Base-by-base conservation (phyloP, 2,888 invertebrate species). In the Rugalucina vietnamica region DNA sequence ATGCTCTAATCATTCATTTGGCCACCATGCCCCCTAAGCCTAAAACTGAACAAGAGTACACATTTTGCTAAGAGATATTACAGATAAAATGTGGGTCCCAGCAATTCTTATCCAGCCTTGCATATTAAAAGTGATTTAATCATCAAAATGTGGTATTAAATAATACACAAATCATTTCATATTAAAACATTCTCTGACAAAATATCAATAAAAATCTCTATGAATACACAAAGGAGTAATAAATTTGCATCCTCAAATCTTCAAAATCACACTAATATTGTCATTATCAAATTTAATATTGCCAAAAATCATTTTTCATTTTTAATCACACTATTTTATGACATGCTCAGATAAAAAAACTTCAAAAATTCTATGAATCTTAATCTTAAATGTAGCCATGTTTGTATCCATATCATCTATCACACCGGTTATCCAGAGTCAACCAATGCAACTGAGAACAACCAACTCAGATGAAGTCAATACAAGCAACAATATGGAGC, bases 281-380 rank as follows among this genome's bases (percentile, higher is more conserved):
- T 65, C 65, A 65, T 65, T 65, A 65, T 65, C 65, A 65, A 65
- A 24, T 65, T 29, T 29, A 73, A 70, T 77, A 71, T 54, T 32
- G 29, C 37, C 32, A 50, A 72, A 65, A 79, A 73, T 78, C 84
- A 78, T 81, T 84, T 79, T 81, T 81, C 72, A 76, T 71, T 54
- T 65, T 49, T 29, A 36, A 34, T 75, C 76, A 43, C 79, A 78
- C 81, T 81, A 43, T 54, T 84, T 81, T 84, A 84, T 81, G 84
- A 81, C 75, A 34, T 36, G 14, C 2, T 37, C 29, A 36, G 84
- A 84, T 84, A 84, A 84, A 79, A 65, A 21, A 65, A 65, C 65
- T 65, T 65, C 65, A 65, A 65, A 65, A 32, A 34, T 1, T 34
- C 29, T n/a, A n/a, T n/a, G n/a, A n/a, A n/a, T n/a, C n/a, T n/a